Conservation (phyloP, 2,113 vertebrate species). For the Desmodus rotundus region DNA sequence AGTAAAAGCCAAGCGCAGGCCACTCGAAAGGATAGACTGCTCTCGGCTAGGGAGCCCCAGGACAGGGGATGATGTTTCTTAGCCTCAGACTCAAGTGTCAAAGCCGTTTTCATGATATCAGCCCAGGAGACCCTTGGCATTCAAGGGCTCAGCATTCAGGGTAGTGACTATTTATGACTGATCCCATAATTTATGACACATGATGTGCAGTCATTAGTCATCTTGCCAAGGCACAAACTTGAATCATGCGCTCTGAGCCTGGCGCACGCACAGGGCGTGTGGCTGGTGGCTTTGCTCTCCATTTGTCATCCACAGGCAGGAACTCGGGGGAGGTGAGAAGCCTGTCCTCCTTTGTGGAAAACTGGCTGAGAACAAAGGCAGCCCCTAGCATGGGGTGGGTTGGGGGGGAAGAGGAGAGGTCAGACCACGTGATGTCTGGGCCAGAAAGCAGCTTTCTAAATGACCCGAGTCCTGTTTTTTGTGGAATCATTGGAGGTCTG, state of each 20-base stretch:
- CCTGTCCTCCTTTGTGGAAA: neutral
- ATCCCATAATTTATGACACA: neutral
- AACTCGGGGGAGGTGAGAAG: neutral
- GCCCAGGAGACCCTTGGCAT: neutral
- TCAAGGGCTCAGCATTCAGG: neutral
- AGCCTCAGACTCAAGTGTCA: neutral
- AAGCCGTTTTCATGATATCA: neutral
- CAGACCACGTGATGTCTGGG: neutral
- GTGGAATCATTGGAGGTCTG: neutral
- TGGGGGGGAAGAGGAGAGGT: neutral
- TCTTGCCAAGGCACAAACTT: neutral
- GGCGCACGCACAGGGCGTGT: neutral
- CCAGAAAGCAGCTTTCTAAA: neutral
- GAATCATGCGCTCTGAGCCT: neutral
- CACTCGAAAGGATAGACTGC: accelerated
- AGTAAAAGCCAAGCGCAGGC: neutral
- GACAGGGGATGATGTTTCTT: neutral
- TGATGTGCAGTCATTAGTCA: neutral
- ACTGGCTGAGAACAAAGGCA: neutral
- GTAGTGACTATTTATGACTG: neutral
- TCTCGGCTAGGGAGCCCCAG: neutral
- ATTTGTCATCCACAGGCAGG: neutral
- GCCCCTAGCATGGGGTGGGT: neutral
- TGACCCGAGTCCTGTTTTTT: neutral
- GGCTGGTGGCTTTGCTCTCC: neutral